Conservation (phyloP, 2,797 vertebrate species). For the Choloepus didactylus region DNA sequence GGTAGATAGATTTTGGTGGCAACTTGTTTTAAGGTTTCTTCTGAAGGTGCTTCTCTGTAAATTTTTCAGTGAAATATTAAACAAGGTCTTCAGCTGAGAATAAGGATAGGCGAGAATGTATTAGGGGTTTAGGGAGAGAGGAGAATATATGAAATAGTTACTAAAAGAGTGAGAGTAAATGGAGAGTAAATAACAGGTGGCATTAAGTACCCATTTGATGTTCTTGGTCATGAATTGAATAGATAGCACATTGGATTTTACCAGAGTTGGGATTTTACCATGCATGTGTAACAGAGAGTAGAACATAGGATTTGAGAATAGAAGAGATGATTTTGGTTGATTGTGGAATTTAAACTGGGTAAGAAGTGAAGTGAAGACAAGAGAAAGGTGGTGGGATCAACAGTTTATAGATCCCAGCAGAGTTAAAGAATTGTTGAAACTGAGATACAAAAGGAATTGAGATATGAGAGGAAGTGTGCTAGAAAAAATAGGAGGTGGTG, state of each 20-base stretch:
- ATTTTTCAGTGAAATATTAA: conserved; percentile 31
- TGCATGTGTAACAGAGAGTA: not conserved
- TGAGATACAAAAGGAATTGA: not conserved
- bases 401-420: not conserved
- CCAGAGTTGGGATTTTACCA: conserved; percentile 18
- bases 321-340: not conserved
- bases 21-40: not conserved
- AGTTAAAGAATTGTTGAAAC: not conserved
- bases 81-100: conserved; percentile 13
- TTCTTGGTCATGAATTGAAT: conserved; percentile 27
- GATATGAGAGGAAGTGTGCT: not conserved
- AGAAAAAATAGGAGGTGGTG: not conserved
- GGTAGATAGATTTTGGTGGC: not conserved
- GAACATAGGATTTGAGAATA: not conserved
- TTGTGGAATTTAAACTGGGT: conserved; percentile 28
- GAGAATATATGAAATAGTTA: not conserved
- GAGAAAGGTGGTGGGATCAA: not conserved
- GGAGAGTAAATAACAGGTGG: not conserved
- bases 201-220: not conserved
- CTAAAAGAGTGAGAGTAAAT: not conserved
- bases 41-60: not conserved
- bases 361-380: not conserved
- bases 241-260: not conserved
- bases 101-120: not conserved
- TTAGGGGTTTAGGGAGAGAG: not conserved